Evolutionary conservation across 92 coral and sea anemone genomes (phyloP).

Genomic region (Epizoanthus stellaris): DNA sequence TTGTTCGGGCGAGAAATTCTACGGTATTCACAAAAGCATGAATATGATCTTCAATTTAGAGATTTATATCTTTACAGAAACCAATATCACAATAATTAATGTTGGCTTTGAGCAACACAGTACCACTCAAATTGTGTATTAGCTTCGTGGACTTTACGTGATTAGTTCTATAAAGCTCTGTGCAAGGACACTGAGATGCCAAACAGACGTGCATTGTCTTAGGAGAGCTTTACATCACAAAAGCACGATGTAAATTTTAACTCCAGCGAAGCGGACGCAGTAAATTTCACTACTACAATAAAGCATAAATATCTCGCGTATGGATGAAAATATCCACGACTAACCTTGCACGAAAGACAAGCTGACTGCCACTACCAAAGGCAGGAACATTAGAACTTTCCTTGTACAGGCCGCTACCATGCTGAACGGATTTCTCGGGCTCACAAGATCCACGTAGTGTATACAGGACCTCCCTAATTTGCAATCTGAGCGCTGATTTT

Average conservation of each 20-base stretch:
- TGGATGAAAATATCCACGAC: not conserved
- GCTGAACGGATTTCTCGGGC: constrained; percentile 21
- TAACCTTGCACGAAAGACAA: constrained; percentile 40
- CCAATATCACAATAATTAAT: not conserved
- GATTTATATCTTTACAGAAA: not conserved
- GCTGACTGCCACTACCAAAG: constrained; percentile 7
- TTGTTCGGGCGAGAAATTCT: constrained; percentile 12
- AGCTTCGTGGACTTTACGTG: not conserved
- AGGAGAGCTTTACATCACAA: not conserved
- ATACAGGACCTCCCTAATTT: constrained; percentile 35
- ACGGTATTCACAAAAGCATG: not conserved
- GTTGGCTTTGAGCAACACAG: not conserved
- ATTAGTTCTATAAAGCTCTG: constrained; percentile 18
- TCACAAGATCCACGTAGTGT: constrained; percentile 24
- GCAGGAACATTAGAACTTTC: constrained; percentile 16
- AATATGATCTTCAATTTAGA: not conserved
- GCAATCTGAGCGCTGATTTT: constrained; percentile 44
- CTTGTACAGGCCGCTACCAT: constrained; percentile 36
- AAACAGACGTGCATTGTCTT: constrained; percentile 41
- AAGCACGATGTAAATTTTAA: not conserved
- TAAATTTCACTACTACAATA: no score
- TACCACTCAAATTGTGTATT: not conserved
- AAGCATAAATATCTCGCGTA: not conserved
- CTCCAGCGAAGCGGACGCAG: not conserved
- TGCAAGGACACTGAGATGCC: not conserved